phyloP scores from a whole-genome alignment of 2,113 vertebrate species.

The Orycteropus afer region DNA sequence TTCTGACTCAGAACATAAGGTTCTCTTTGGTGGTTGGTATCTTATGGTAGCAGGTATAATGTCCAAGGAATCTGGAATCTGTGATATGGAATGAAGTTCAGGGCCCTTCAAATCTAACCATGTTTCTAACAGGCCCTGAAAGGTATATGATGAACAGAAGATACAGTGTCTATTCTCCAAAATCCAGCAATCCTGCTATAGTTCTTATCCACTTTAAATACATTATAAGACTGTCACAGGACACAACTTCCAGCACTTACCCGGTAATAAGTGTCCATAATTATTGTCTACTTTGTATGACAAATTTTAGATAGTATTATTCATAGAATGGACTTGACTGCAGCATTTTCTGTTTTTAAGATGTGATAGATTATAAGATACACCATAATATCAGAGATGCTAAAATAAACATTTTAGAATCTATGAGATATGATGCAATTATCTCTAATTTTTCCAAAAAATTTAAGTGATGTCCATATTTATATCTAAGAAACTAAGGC shows the following conservation, averaged over 20 bases:
- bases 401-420: background rate
- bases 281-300: background rate
- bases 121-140: background rate
- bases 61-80: background rate
- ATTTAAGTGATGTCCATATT: too few species aligned
- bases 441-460: background rate
- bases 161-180: too few species aligned
- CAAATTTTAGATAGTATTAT: background rate
- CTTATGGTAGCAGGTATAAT: background rate
- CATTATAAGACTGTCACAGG: background rate
- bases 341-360: background rate
- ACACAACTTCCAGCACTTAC: background rate
- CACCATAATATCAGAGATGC: background rate
- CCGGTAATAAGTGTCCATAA: background rate
- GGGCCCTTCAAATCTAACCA: background rate
- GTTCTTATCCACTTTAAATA: background rate
- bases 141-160: fast-evolving
- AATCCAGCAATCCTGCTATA: background rate
- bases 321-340: background rate
- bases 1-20: background rate
- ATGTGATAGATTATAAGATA: background rate
- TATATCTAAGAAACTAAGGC: background rate
- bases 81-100: background rate
- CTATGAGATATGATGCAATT: background rate
- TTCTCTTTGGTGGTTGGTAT: background rate